phyloP scores from a whole-genome alignment of 2,888 invertebrate genomes.

The Branchipolynoe longqiensis region DNA sequence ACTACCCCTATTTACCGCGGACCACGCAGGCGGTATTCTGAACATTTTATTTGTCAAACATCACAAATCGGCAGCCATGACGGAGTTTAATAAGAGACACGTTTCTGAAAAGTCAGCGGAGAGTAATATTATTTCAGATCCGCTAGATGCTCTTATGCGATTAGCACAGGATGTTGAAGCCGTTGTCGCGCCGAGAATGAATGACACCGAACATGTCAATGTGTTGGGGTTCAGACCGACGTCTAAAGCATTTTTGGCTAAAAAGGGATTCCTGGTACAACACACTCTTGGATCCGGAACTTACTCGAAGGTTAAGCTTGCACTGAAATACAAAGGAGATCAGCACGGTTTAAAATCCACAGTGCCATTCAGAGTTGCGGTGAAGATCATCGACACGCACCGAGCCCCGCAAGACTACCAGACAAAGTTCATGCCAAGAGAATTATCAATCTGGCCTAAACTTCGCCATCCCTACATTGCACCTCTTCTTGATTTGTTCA shows the following conservation, averaged over 20 bases:
- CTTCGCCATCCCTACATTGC: conserved; percentile 72
- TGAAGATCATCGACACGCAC: conserved; percentile 71
- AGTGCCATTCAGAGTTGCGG: conserved; percentile 65
- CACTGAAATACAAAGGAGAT: conserved; percentile 27
- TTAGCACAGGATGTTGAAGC: background rate
- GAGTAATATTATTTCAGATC: background rate
- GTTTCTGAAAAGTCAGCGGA: background rate
- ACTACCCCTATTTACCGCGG: background rate
- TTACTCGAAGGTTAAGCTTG: conserved; percentile 76
- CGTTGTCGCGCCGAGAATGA: background rate
- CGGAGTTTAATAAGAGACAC: background rate
- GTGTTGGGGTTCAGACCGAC: conserved; percentile 70
- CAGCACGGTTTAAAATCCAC: background rate
- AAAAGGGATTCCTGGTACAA: conserved; percentile 76
- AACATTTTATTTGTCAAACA: background rate
- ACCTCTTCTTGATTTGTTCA: conserved; percentile 69
- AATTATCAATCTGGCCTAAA: conserved; percentile 73
- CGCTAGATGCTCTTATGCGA: background rate
- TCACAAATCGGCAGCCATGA: too few relatives aligned
- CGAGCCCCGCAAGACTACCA: conserved; percentile 74
- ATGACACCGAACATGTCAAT: background rate
- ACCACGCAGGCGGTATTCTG: background rate
- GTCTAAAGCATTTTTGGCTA: conserved; percentile 78
- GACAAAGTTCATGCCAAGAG: conserved; percentile 72
- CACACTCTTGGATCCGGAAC: conserved; percentile 79